These are phyloP conservation scores for Oryzias woworae DNA, from an alignment of 2,113 vertebrate genomes.

Conservation along the genomic window DNA sequence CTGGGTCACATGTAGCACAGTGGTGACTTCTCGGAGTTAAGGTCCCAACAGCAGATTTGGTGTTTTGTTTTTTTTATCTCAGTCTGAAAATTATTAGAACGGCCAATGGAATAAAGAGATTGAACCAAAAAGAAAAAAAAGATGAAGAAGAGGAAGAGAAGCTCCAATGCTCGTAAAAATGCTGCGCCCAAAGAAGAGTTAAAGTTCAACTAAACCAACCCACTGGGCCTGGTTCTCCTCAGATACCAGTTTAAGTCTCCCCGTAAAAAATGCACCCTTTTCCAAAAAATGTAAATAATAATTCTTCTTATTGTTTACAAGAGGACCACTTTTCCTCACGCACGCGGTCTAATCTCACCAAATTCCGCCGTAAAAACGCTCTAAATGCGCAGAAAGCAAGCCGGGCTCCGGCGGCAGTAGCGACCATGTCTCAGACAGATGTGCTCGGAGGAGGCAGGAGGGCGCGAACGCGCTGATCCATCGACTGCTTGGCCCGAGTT, in stretches of 20 bases:
- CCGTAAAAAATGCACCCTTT: conserved; percentile 2
- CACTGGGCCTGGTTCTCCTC: conserved; percentile 13
- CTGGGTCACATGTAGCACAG: conserved; percentile 67
- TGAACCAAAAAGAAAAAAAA: not conserved
- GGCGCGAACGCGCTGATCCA: conserved; percentile 22
- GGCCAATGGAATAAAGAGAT: not conserved
- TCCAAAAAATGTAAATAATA: not conserved
- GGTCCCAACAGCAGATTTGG: conserved; percentile 48
- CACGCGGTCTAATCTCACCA: conserved; percentile 4
- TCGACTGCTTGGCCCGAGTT: conserved; percentile 58
- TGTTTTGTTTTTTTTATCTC: conserved; percentile 26
- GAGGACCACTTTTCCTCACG: conserved; percentile 34
- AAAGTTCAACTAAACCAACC: conserved; percentile 6
- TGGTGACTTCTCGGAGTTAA: conserved; percentile 49
- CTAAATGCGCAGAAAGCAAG: not conserved
- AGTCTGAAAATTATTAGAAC: conserved; percentile 21
- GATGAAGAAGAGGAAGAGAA: not conserved
- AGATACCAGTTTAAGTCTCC: not conserved
- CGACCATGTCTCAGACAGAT: conserved; percentile 4
- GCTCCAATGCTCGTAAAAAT: conserved; percentile 12
- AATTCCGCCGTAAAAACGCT: conserved; percentile 22
- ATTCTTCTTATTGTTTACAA: conserved; percentile 5
- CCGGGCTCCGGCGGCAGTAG: not conserved
- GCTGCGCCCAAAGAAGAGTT: not conserved
- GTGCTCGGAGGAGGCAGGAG: conserved; percentile 15